Evolutionary conservation across 2,888 invertebrate genomes (phyloP).

Genomic region (Folsomia candida): DNA sequence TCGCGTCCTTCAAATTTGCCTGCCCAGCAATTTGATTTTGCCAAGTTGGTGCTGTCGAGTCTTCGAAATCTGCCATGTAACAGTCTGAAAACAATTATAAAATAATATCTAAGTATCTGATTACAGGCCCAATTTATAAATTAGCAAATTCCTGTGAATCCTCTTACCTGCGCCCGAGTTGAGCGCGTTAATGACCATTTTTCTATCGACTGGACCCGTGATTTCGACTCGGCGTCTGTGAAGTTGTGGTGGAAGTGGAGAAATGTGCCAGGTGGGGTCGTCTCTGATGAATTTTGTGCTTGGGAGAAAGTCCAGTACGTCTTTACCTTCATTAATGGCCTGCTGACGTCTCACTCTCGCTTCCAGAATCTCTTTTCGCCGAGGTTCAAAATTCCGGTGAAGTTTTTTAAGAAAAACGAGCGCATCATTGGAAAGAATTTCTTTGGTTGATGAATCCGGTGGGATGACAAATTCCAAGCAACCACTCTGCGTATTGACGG

Average conservation of each 20-base stretch:
- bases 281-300: slow-evolving; percentile 33
- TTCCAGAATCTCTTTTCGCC: slow-evolving; percentile 30
- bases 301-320: slow-evolving; percentile 29
- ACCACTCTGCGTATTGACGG: not conserved
- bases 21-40: slow-evolving; percentile 38
- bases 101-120: not conserved
- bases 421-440: slow-evolving; percentile 36
- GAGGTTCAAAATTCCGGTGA: slow-evolving; percentile 38
- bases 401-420: slow-evolving; percentile 38
- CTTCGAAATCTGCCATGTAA: slow-evolving; percentile 45
- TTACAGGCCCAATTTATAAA: too few species aligned
- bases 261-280: slow-evolving; percentile 32
- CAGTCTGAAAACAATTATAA: not conserved
- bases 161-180: slow-evolving; percentile 41
- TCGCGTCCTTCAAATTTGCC: slow-evolving; percentile 36
- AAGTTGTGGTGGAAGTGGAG: slow-evolving; percentile 33
- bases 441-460: slow-evolving; percentile 17
- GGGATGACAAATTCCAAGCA: slow-evolving; percentile 19
- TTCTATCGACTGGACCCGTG: slow-evolving; percentile 43
- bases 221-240: slow-evolving; percentile 38
- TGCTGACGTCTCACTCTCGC: slow-evolving; percentile 28
- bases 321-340: slow-evolving; percentile 33
- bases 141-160: too few species aligned
- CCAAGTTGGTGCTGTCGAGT: slow-evolving; percentile 41
- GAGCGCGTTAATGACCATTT: slow-evolving; percentile 44